Base-by-base conservation (phyloP, 2,113 vertebrate species). In the Orthochromis malagaraziensis region DNA sequence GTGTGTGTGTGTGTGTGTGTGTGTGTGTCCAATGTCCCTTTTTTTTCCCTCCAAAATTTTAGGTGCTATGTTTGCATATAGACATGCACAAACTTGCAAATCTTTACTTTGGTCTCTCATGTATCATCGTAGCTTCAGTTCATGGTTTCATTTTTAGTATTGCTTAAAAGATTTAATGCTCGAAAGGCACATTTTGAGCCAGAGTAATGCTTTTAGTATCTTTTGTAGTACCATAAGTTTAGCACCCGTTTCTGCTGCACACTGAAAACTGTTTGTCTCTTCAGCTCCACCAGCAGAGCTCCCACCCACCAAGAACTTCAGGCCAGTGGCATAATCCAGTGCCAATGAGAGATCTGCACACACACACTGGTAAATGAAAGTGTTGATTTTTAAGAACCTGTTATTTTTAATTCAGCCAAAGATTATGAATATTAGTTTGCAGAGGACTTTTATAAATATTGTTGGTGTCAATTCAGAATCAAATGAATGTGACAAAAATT, bases 211-310 rank as follows among this genome's bases (percentile, higher is more conserved):
- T 57, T 57, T 29, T 47, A 45, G 21, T 40, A 26, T 81, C 9
- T 2, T 11, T 11, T 87, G 33, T 87, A 6, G 45, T 49, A 13
- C n/a, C 5, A 19, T 4, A 38, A 3, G 26, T 89, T 5, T 53
- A 33, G 13, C 2, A 9, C 54, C 47, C 10, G 13, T 9, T n/a
- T 60, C 12, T 42, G 9, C 19, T 82, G 11, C 81, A 10, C 13
- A 17, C 2, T 92, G 24, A 94, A 54, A 12, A 21, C 12, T 33
- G 14, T 31, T 47, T 88, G 4, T 92, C 19, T 87, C 45, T 80
- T 10, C 80, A 97, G 97, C 94, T 97, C 75, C 97, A 97, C 93
- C 97, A 96, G 93, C 96, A 96, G 91, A 96, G 73, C 85, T 95
- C 96, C 40, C 94, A 94, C 33, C 90, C 96, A 68, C 96, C 95